Conservation (phyloP, 2,888 invertebrate species). For the Lepidocyrtoides sp. region DNA sequence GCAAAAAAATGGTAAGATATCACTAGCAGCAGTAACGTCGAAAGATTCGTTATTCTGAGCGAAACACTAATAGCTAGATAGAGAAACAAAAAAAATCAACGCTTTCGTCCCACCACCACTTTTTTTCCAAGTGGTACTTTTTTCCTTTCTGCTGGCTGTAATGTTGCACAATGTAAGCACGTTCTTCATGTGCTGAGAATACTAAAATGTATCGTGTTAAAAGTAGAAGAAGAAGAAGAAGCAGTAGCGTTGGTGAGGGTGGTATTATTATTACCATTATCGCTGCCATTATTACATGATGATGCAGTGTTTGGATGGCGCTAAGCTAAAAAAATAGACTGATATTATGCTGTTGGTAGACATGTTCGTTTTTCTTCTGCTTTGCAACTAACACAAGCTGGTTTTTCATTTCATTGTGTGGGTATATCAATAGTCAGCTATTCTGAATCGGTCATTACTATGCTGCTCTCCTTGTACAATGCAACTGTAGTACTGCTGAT, state of each 20-base stretch:
- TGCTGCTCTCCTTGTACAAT: neutral
- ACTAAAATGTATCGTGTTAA: slow-evolving; percentile 26
- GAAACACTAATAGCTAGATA: slow-evolving; percentile 16
- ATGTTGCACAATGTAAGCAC: slow-evolving; percentile 34
- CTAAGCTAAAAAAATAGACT: no score
- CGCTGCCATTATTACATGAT: slow-evolving; percentile 31
- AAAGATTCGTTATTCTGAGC: neutral
- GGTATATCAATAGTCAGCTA: neutral
- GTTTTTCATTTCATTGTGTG: neutral
- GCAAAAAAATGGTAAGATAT: neutral
- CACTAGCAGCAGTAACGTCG: neutral
- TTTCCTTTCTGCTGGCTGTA: slow-evolving; percentile 3
- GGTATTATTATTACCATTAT: slow-evolving; percentile 41
- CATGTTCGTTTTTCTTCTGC: neutral
- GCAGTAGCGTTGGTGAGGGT: no score
- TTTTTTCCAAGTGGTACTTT: neutral
- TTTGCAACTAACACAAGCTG: neutral
- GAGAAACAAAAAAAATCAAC: neutral
- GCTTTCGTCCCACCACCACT: neutral
- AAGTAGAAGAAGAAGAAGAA: no score
- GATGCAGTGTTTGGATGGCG: slow-evolving; percentile 7
- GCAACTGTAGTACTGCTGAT: neutral
- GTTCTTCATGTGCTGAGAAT: slow-evolving; percentile 46
- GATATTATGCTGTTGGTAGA: neutral
- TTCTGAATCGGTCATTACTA: neutral